Conservation (phyloP, 2,113 vertebrate genomes). For the Rhea pennata region DNA sequence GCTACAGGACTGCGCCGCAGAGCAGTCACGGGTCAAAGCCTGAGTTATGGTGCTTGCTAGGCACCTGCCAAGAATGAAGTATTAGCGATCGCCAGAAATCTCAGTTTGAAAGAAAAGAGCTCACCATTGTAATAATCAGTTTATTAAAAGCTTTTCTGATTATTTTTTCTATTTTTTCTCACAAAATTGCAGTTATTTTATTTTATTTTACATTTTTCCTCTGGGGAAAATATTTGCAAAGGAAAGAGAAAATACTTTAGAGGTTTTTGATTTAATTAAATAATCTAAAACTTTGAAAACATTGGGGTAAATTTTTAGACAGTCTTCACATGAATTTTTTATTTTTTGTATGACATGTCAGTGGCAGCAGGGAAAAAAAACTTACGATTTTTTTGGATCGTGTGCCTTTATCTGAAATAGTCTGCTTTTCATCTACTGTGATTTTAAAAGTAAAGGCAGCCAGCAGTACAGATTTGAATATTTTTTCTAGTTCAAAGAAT, state of each 20-base stretch:
- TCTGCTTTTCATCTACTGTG: background rate
- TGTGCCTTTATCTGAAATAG: background rate
- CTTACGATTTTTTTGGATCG: background rate
- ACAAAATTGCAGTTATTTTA: background rate
- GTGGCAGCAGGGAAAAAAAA: background rate
- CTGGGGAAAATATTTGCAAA: background rate
- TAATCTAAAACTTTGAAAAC: background rate
- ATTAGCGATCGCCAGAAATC: background rate
- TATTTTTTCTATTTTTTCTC: background rate
- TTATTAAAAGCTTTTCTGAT: background rate
- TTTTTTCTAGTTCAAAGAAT: background rate
- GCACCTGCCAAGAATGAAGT: background rate
- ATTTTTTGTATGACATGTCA: background rate
- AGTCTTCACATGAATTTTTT: background rate
- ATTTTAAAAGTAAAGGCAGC: background rate
- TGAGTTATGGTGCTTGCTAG: no score
- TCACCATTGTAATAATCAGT: background rate
- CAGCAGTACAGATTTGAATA: background rate
- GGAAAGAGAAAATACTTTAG: background rate
- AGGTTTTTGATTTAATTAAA: background rate
- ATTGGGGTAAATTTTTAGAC: background rate
- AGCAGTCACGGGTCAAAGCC: no score
- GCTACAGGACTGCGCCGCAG: accelerated
- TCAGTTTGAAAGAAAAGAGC: background rate
- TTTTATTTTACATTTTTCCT: background rate